These are phyloP conservation scores for Poeciliopsis paucimaculata DNA, from an alignment of 2,797 vertebrate genomes.

Conservation along the genomic window DNA sequence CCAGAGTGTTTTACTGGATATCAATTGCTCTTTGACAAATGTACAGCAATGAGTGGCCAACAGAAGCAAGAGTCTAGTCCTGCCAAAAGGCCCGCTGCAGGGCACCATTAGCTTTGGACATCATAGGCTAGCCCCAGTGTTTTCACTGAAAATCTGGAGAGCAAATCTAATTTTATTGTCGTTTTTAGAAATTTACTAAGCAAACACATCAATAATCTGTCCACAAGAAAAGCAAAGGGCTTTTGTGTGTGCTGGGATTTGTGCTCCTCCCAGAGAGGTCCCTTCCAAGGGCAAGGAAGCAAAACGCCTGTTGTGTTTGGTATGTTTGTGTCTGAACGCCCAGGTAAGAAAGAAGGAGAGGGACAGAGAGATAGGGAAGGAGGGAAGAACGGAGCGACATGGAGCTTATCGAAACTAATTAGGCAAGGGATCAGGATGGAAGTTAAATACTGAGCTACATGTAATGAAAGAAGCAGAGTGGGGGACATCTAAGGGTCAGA, in stretches of 20 bases:
- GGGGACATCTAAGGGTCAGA: slow-evolving; percentile 87
- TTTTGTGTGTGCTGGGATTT: slow-evolving; percentile 68
- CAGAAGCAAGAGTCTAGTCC: slow-evolving; percentile 20
- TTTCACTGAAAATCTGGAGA: slow-evolving; percentile 80
- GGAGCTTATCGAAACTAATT: slow-evolving; percentile 90
- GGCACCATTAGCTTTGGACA: slow-evolving; percentile 74
- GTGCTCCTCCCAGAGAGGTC: slow-evolving; percentile 69
- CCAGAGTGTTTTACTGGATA: slow-evolving; percentile 4
- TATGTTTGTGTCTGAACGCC: slow-evolving; percentile 37
- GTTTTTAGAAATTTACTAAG: slow-evolving; percentile 89
- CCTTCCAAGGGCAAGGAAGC: slow-evolving; percentile 62
- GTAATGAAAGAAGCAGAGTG: slow-evolving; percentile 88
- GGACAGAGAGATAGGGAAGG: slow-evolving; percentile 43
- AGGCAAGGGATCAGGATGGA: slow-evolving; percentile 90
- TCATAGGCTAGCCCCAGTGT: slow-evolving; percentile 73
- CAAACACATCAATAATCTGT: slow-evolving; percentile 84
- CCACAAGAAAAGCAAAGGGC: slow-evolving; percentile 56
- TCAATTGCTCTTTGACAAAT: slow-evolving; percentile 14
- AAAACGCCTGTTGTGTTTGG: slow-evolving; percentile 58
- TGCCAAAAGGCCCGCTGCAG: slow-evolving; percentile 82
- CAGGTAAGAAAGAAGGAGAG: slow-evolving; percentile 34
- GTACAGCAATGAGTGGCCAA: slow-evolving; percentile 11
- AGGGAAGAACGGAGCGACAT: slow-evolving; percentile 66
- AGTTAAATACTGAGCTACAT: slow-evolving; percentile 89
- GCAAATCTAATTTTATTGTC: slow-evolving; percentile 92